Percentiles rank a stretch among this genome's conserved stretches.
phyloP scores from a whole-genome alignment of 2,888 invertebrate species.

The Epistrophe eligans region DNA sequence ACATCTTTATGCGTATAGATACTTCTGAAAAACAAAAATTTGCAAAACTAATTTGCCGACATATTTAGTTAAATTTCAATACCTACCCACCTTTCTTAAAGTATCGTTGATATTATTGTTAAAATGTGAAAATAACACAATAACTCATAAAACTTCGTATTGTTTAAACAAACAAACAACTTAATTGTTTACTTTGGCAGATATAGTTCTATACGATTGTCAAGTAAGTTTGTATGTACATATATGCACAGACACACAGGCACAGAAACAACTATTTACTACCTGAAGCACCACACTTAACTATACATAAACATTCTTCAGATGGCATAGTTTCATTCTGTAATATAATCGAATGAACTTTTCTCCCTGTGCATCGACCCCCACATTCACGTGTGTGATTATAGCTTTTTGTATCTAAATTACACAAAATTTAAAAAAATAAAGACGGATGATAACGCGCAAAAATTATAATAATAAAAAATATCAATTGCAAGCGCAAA shows the following conservation, averaged over 20 bases:
- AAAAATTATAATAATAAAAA: neutral
- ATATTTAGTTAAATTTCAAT: too few species aligned
- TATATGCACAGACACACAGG: neutral
- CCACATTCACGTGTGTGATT: neutral
- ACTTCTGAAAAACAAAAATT: too few species aligned
- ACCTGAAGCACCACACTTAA: neutral
- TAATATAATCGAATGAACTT: neutral
- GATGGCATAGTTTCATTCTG: neutral
- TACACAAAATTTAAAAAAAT: neutral
- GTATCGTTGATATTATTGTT: neutral
- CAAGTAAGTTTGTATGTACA: neutral
- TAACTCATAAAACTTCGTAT: neutral
- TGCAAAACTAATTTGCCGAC: too few species aligned
- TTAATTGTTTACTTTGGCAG: neutral
- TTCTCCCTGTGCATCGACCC: neutral
- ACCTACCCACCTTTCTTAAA: neutral
- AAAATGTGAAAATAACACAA: neutral
- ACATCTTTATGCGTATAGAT: too few species aligned
- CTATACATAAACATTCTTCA: neutral
- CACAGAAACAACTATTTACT: neutral
- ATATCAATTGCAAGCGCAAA: conserved; percentile 21
- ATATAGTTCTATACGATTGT: neutral
- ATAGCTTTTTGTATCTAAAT: conserved; percentile 11
- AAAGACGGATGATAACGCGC: neutral
- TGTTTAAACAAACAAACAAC: neutral